phyloP scores from a whole-genome alignment of 2,888 invertebrate genomes.

The Trissoscelio sp. region DNA sequence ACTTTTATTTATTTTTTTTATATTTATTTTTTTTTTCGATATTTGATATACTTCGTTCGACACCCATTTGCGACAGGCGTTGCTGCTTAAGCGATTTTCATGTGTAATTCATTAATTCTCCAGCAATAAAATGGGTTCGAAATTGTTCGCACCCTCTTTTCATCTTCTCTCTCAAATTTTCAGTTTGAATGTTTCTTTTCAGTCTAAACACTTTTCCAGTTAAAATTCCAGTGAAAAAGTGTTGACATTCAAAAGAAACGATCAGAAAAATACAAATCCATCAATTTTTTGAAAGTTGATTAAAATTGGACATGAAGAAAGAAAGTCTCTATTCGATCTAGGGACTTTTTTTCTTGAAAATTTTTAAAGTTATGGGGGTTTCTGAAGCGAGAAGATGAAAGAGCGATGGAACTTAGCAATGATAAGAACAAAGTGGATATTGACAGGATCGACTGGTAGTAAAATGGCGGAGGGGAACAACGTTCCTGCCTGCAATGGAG shows the following conservation, averaged over 20 bases:
- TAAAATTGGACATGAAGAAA: not conserved
- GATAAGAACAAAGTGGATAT: conserved; percentile 31
- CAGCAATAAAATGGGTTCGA: conserved; percentile 29
- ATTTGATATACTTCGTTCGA: conserved; percentile 57
- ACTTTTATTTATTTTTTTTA: too few species aligned
- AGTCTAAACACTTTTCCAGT: too few species aligned
- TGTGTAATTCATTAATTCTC: not conserved
- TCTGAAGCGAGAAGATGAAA: conserved; percentile 31
- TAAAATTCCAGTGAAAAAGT: too few species aligned
- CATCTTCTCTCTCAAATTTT: too few species aligned
- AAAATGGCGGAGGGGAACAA: conserved; percentile 46
- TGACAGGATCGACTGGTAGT: conserved; percentile 36
- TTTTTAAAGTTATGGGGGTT: conserved; percentile 10
- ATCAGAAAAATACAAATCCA: too few species aligned
- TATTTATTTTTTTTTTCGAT: too few species aligned
- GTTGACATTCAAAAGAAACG: too few species aligned
- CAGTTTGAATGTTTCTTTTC: too few species aligned
- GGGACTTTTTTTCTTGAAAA: too few species aligned
- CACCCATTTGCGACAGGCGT: conserved; percentile 35
- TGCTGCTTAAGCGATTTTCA: conserved; percentile 44
- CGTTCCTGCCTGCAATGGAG: conserved; percentile 11
- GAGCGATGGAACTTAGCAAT: conserved; percentile 2
- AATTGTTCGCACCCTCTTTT: too few species aligned
- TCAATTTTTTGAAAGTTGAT: too few species aligned
- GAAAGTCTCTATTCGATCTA: too few species aligned